Base-by-base conservation (phyloP, 2,888 invertebrate genomes). In the Hyles lineata region DNA sequence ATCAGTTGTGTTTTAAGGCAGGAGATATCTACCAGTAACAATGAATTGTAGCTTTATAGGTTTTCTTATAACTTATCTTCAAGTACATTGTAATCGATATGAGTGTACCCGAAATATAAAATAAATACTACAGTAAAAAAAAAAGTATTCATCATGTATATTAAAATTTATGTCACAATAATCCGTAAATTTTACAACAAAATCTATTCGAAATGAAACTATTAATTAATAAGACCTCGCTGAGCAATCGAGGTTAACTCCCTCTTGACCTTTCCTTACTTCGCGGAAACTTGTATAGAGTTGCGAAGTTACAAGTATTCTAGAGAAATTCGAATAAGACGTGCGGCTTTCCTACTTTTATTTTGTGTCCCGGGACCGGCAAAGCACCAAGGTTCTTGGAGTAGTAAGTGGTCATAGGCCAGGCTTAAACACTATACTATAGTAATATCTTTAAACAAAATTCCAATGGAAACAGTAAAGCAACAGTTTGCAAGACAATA, bases 301-400 rank as follows among this genome's bases (percentile, higher is more conserved):
- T 55, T 55, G 55, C n/a, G n/a, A 55, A 55, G 55, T 55, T 55
- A n/a, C n/a, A 55, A 55, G 55, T 55, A 55, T 55, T 55, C 55
- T 55, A 19, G n/a, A 55, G 55, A 55, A 55, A 55, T 55, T 55
- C 55, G 55, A 55, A 55, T n/a, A 55, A 55, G 19, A 7, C 55
- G 55, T n/a, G n/a, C 55, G 55, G 55, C 1, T 7, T 55, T 55
- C 5, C n/a, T n/a, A 17, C 6, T n/a, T 55, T 55, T 55, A 55
- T 55, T n/a, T n/a, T 15, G 43, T 11, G 43, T 43, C 11, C 1
- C 2, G 4, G 43, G 43, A 11, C 43, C 15, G 4, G 43, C 1
- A 43, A 43, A 43, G 43, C 11, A 43, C 11, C 43, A 43, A 15
- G 43, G 1, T 43, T 43, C 15, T 43, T 43, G 43, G 11, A 11